A percentile compares a stretch with the other conserved stretches of the same genome.
Conservation (phyloP, 2,888 invertebrate genomes). For the Caenorhabditis wallacei region DNA sequence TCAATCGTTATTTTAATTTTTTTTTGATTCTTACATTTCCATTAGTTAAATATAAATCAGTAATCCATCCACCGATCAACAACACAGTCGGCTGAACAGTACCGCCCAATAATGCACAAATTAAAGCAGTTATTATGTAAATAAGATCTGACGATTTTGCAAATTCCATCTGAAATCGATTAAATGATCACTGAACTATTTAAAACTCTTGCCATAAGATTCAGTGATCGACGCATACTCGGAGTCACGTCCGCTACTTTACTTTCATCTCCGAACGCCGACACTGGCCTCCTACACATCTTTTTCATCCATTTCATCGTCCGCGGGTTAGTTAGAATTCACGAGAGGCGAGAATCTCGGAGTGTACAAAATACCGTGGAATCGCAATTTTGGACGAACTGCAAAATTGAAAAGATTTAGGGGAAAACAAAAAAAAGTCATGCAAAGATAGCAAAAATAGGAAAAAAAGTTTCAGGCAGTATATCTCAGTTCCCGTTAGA, state of each 20-base stretch:
- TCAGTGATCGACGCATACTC: constrained; percentile 48
- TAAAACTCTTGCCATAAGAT: constrained; percentile 36
- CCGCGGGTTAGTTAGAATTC: constrained; percentile 7
- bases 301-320: constrained; percentile 48
- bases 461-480: no score
- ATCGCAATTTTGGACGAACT: constrained; percentile 61
- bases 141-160: constrained; percentile 41
- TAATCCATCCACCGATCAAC: constrained; percentile 70
- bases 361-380: constrained; percentile 59
- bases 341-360: constrained; percentile 60
- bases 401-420: constrained; percentile 9
- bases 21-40: constrained; percentile 28
- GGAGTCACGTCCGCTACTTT: constrained; percentile 51
- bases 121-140: constrained; percentile 58
- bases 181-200: not conserved
- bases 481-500: no score
- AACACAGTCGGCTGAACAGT: constrained; percentile 67
- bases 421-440: no score
- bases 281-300: constrained; percentile 33
- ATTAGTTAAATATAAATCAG: constrained; percentile 62
- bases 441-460: no score
- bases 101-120: constrained; percentile 67
- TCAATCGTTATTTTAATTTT: not conserved
- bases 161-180: constrained; percentile 26
- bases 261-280: constrained; percentile 53